Percentiles rank a stretch among this genome's conserved stretches.
Evolutionary conservation across 2,113 vertebrate species (phyloP).

Genomic region (Muscicapa adusta): DNA sequence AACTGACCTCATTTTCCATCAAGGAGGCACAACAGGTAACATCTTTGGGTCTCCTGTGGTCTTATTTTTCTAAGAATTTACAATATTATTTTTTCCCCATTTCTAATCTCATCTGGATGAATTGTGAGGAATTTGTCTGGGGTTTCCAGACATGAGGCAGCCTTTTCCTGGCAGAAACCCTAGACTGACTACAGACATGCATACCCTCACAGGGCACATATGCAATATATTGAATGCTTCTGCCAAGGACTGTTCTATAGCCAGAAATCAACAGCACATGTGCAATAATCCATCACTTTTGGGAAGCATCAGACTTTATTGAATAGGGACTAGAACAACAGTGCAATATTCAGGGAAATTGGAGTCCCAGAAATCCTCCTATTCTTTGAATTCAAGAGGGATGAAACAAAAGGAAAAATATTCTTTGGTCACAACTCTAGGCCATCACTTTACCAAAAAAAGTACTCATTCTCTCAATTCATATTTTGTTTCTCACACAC

Average conservation of each 20-base stretch:
- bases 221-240: constrained; percentile 17
- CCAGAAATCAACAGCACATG: constrained; percentile 41
- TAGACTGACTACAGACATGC: constrained; percentile 54
- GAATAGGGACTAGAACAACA: not conserved
- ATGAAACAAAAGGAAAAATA: not conserved
- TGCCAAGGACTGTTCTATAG: constrained; percentile 31
- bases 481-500: not conserved
- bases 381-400: not conserved
- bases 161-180: constrained; percentile 62
- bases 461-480: not conserved
- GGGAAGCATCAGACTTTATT: not conserved
- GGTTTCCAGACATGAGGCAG: constrained; percentile 66
- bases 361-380: not conserved
- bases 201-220: constrained; percentile 60
- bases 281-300: constrained; percentile 19
- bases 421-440: not conserved
- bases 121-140: constrained; percentile 49
- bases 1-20: not conserved
- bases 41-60: not conserved
- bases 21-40: not conserved
- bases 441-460: not conserved
- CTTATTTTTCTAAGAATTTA: not conserved
- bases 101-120: constrained; percentile 58
- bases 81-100: not conserved
- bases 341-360: not conserved